Percentiles rank a stretch among this genome's conserved stretches.
These are phyloP conservation scores for Pontoporia blainvillei DNA, from an alignment of 2,113 vertebrate genomes.

Conservation along the genomic window DNA sequence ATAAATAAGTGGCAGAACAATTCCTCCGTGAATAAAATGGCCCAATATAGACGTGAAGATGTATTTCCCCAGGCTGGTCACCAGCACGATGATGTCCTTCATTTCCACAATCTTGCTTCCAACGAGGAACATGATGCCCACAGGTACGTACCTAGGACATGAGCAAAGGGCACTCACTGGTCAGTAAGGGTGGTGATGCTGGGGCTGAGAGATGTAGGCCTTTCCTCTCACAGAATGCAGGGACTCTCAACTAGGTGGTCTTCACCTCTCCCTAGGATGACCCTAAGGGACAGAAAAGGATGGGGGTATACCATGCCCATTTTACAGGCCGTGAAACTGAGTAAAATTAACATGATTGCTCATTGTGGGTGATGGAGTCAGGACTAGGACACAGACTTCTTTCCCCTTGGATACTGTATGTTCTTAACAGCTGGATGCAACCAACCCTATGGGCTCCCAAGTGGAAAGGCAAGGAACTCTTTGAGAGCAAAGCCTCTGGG, in stretches of 20 bases:
- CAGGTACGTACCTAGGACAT: conserved; percentile 91
- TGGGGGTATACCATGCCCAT: neutral
- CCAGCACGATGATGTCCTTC: conserved; percentile 91
- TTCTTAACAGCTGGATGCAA: neutral
- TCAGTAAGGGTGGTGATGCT: neutral
- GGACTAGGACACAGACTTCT: neutral
- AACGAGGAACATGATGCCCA: conserved; percentile 97
- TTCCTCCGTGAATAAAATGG: conserved; percentile 94
- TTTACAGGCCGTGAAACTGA: neutral
- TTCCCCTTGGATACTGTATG: neutral
- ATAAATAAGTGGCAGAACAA: conserved; percentile 95
- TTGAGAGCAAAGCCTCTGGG: neutral
- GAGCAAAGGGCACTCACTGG: neutral
- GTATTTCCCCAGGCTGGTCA: conserved; percentile 97
- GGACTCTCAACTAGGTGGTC: neutral
- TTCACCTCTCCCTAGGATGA: neutral
- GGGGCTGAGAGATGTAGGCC: neutral
- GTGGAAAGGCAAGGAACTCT: neutral
- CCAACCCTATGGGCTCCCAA: neutral
- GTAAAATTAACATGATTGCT: neutral
- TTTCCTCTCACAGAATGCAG: neutral
- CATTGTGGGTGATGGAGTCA: neutral
- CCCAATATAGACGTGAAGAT: conserved; percentile 96
- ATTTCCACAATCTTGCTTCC: conserved; percentile 99
- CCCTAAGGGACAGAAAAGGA: neutral